These are phyloP conservation scores for fruit fly (Drosophila melanogaster) DNA, from an alignment of 1,140 invertebrate species.

Conservation along the genomic window DNA sequence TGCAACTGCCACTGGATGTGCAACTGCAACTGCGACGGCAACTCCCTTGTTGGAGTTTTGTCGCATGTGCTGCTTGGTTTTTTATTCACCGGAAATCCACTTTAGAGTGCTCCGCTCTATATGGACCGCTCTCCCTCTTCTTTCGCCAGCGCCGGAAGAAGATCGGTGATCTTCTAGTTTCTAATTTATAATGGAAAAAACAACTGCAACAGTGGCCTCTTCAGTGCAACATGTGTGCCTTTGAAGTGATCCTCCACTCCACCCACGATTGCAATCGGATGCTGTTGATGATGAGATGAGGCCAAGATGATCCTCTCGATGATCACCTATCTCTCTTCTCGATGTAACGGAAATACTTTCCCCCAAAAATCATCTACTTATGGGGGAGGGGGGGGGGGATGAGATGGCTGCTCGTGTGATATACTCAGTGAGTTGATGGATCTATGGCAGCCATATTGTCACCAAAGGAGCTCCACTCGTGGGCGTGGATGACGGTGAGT, in stretches of 20 bases:
- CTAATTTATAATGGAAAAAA: constrained; percentile 69
- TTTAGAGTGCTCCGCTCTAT: constrained; percentile 52
- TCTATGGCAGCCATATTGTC: constrained; percentile 78
- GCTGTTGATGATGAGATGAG: constrained; percentile 44
- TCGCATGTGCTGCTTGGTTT: constrained; percentile 63
- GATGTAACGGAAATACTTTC: constrained; percentile 73
- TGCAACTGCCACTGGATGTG: constrained; percentile 29
- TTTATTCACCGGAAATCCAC: constrained; percentile 84
- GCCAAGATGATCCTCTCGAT: constrained; percentile 45
- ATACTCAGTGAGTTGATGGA: constrained; percentile 74
- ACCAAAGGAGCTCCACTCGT: constrained; percentile 46
- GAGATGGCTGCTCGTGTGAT: constrained; percentile 45
- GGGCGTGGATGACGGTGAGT: constrained; percentile 35
- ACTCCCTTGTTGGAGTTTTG: constrained; percentile 54
- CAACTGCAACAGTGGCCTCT: constrained; percentile 63
- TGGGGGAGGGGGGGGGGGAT: too few species aligned
- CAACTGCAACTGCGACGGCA: constrained; percentile 40
- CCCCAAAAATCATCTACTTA: constrained; percentile 70
- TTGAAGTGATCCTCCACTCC: constrained; percentile 57
- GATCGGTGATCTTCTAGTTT: constrained; percentile 58
- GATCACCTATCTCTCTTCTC: constrained; percentile 61
- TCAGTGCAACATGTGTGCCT: constrained; percentile 76
- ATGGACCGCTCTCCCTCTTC: constrained; percentile 19
- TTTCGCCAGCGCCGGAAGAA: constrained; percentile 24
- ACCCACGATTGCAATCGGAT: constrained; percentile 48